These are phyloP conservation scores for Rhabditoides inermis DNA, from an alignment of 2,888 invertebrate species.

Conservation along the genomic window DNA sequence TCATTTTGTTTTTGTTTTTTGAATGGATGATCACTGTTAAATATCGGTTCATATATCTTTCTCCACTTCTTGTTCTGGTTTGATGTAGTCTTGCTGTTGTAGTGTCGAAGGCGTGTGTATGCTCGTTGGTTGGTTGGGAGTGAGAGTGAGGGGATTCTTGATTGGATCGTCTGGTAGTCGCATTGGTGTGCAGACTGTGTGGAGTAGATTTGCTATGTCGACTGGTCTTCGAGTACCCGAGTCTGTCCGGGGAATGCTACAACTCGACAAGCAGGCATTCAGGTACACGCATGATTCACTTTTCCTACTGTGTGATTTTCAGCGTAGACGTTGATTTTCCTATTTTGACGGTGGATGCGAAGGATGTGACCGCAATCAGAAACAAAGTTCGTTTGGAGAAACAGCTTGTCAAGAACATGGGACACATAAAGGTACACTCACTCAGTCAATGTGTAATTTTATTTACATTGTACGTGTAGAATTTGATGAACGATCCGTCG, in stretches of 20 bases:
- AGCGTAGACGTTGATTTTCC: slow-evolving; percentile 16
- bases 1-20: too few relatives aligned
- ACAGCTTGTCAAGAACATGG: slow-evolving; percentile 9
- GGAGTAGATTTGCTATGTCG: too few relatives aligned
- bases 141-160: too few relatives aligned
- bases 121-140: too few relatives aligned
- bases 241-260: slow-evolving; percentile 31
- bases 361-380: slow-evolving; percentile 11
- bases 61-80: too few relatives aligned
- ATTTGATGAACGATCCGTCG: not conserved
- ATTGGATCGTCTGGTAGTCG: too few relatives aligned
- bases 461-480: not conserved
- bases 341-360: slow-evolving; percentile 13
- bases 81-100: too few relatives aligned
- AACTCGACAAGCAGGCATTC: slow-evolving; percentile 27
- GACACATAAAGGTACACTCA: slow-evolving; percentile 6
- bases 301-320: slow-evolving; percentile 5
- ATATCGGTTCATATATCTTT: too few relatives aligned
- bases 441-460: not conserved
- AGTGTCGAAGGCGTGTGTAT: too few relatives aligned
- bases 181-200: too few relatives aligned
- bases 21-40: too few relatives aligned
- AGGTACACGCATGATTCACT: slow-evolving; percentile 15
- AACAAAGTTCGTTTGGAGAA: slow-evolving; percentile 18
- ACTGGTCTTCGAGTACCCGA: too few relatives aligned